Conservation (phyloP, 1,140 invertebrate genomes). For the Philotrypesis tridentata region DNA sequence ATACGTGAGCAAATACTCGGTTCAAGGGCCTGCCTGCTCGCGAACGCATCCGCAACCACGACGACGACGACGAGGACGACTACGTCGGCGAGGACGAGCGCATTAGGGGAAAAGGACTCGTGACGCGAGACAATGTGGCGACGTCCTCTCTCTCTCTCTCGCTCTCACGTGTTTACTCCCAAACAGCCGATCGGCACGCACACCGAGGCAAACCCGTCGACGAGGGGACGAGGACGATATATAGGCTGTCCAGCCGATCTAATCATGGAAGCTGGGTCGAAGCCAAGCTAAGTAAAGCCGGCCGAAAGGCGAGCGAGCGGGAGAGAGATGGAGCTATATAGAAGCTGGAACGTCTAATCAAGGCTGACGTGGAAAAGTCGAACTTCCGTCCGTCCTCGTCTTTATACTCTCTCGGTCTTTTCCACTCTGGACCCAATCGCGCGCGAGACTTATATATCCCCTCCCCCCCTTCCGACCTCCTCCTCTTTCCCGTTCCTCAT, state of each 20-base stretch:
- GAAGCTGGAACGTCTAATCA: conserved; percentile 35
- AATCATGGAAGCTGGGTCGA: conserved; percentile 62
- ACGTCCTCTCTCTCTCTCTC: not conserved
- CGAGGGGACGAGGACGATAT: conserved; percentile 27
- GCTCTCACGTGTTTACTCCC: conserved; percentile 42
- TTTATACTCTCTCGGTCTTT: conserved; percentile 20
- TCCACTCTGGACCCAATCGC: conserved; percentile 14
- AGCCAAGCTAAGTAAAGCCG: conserved; percentile 58
- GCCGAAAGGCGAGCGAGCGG: conserved; percentile 48
- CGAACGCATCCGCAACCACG: no score
- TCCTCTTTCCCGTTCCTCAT: no score
- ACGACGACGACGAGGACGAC: no score
- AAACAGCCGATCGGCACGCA: not conserved
- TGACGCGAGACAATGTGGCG: conserved; percentile 60
- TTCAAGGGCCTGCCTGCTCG: conserved; percentile 8
- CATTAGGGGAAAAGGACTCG: conserved; percentile 49
- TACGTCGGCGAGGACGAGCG: conserved; percentile 14
- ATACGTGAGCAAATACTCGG: conserved; percentile 11
- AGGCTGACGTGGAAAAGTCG: conserved; percentile 33
- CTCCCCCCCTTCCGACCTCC: no score
- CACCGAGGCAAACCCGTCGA: not conserved
- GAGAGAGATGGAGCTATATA: conserved; percentile 51
- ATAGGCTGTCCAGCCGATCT: conserved; percentile 53
- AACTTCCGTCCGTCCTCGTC: conserved; percentile 37
- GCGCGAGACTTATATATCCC: not conserved